Evolutionary conservation across 53 echinoderm and acorn worm species (phyloP).

Genomic region (Actinopyga echinites): DNA sequence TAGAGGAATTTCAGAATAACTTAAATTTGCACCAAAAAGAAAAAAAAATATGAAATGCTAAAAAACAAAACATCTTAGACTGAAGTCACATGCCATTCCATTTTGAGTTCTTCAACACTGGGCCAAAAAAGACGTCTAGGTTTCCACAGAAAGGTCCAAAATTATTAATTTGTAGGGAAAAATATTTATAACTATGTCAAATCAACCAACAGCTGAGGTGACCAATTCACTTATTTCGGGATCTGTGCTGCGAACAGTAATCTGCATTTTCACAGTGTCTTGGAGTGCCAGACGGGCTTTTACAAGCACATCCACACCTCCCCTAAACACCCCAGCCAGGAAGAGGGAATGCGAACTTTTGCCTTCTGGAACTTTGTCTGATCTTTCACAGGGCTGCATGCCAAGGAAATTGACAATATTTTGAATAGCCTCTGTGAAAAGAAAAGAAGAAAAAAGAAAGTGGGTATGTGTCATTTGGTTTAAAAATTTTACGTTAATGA

Average conservation of each 20-base stretch:
- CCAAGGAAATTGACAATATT: constrained; percentile 91
- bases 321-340: constrained; percentile 93
- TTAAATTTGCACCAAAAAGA: no score
- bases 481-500: no score
- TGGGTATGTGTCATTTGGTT: no score
- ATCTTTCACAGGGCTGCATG: constrained; percentile 97
- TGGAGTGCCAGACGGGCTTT: constrained; percentile 87
- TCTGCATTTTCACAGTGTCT: constrained; percentile 98
- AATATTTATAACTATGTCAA: no score
- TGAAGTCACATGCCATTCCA: no score
- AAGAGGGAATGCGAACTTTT: constrained; percentile 92
- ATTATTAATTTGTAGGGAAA: no score
- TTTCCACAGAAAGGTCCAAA: no score
- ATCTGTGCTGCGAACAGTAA: constrained; percentile 90
- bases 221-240: constrained; percentile 86
- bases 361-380: constrained; percentile 86
- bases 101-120: no score
- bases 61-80: no score
- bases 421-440: constrained; percentile 80
- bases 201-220: constrained; percentile 79
- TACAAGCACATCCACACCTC: constrained; percentile 87
- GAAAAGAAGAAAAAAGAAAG: constrained; percentile 15
- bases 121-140: no score
- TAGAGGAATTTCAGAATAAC: no score
- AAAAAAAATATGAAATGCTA: no score